Percentiles rank a stretch among this genome's conserved stretches.
These are phyloP conservation scores for Ceratina australensis DNA, from an alignment of 1,140 invertebrate species.

Conservation along the genomic window DNA sequence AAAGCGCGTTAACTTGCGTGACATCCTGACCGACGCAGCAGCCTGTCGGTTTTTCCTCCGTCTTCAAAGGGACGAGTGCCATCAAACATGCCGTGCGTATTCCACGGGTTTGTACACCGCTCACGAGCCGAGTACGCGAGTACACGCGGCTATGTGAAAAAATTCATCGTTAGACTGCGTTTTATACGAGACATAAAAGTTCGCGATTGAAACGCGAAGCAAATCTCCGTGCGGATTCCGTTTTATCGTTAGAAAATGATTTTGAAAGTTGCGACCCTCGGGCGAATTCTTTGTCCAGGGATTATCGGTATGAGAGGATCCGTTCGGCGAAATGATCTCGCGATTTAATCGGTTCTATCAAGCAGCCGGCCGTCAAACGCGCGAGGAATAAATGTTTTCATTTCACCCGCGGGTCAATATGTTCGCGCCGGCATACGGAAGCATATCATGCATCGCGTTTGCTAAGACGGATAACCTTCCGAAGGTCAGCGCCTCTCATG, in stretches of 20 bases:
- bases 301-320: background rate
- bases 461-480: conserved; percentile 64
- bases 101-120: conserved; percentile 31
- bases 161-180: no score
- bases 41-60: conserved; percentile 29
- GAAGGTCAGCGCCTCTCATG: conserved; percentile 69
- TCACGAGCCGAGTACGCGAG: conserved; percentile 38
- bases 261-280: no score
- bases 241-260: no score
- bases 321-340: conserved; percentile 28
- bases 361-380: conserved; percentile 31
- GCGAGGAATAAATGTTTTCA: conserved; percentile 52
- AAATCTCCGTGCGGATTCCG: no score
- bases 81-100: conserved; percentile 46
- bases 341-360: conserved; percentile 47
- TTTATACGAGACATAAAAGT: no score
- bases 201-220: no score
- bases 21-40: conserved; percentile 35
- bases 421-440: conserved; percentile 62
- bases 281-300: no score
- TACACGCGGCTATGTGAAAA: conserved; percentile 27
- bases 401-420: conserved; percentile 51
- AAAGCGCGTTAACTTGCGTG: conserved; percentile 41
- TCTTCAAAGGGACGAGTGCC: conserved; percentile 40
- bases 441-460: conserved; percentile 58